A percentile compares a stretch with the other conserved stretches of the same genome.
Conservation (phyloP, 2,888 invertebrate species). For the Tiphia femorata region DNA sequence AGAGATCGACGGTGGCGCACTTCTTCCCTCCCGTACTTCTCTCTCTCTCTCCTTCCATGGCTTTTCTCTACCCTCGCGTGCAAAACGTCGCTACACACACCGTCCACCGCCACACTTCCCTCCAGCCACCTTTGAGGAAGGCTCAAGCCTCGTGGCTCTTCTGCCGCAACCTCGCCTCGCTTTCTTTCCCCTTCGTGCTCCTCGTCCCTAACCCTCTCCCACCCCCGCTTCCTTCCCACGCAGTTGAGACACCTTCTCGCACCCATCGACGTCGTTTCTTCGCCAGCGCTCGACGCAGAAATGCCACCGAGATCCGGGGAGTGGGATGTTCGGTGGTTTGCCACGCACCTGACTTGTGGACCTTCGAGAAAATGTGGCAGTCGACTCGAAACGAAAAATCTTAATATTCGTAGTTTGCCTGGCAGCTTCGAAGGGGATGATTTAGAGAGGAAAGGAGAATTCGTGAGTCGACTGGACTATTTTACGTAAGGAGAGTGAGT, state of each 20-base stretch:
- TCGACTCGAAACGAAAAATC: too few relatives aligned
- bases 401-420: too few relatives aligned
- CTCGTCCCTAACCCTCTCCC: background rate
- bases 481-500: too few relatives aligned
- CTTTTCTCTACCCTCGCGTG: conserved; percentile 31
- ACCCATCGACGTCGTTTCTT: conserved; percentile 22
- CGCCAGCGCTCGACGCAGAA: conserved; percentile 38
- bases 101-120: conserved; percentile 17
- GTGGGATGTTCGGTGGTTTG: conserved; percentile 56
- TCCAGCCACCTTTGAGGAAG: too few relatives aligned
- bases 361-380: too few relatives aligned
- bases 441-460: too few relatives aligned
- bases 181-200: background rate
- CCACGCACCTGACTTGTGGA: too few relatives aligned
- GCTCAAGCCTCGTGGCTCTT: background rate
- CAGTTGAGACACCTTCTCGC: conserved; percentile 1
- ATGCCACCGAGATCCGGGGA: conserved; percentile 42
- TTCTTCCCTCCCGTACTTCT: conserved; percentile 34
- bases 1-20: conserved; percentile 25
- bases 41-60: too few relatives aligned
- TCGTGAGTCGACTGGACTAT: too few relatives aligned
- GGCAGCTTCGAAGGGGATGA: too few relatives aligned
- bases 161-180: background rate
- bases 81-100: conserved; percentile 12
- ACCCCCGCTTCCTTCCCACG: background rate